Evolutionary conservation across 53 echinoderm and acorn worm genomes (phyloP), one percentile per base, ranked within the genome.

Genomic region (Hippasteria phrygiana): DNA sequence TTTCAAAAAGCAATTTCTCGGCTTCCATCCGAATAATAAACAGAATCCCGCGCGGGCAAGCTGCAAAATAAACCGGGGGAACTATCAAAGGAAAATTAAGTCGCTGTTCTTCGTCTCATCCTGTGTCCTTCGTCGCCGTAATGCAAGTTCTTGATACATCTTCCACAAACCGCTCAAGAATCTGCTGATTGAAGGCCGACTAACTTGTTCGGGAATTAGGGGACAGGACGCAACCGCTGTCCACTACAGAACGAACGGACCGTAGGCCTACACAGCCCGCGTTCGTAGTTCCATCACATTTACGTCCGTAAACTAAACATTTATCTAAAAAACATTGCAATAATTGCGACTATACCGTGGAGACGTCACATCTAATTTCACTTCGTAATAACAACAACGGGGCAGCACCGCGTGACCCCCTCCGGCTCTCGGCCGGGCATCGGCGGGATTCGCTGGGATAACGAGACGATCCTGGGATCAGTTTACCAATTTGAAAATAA

Each of bases 321-420:
- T 6, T 36, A 47, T 50, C 45, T 85, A 36, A 34, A 69, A 74
- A 71, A 85, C 85, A 50, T 11, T 36, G 50, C 70, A 50, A 48
- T 85, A 85, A 85, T 85, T 85, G 85, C 70, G 71, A 85, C 48
- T 47, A 32, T 85, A 50, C 71, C 35, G 47, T 71, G 18, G 85
- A 51, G 24, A 85, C 35, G 85, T 85, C 85, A 71, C 85, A 85
- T 71, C 71, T 85, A 85, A 85, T 85, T 85, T 85, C 70, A 53
- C 70, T 37, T 85, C 33, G 70, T 85, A 85, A 85, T 85, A 50
- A 85, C 45, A 67, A 35, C 48, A 34, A 85, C 36, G 53, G 71
- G 43, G 31, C 51, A 85, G 35, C 37, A 65, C 26, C 20, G 71
- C 35, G 62, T 17, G 82, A 82, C 66, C 81, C 64, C 64, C 31